Evolutionary conservation across 2,888 invertebrate genomes (phyloP).

Genomic region (Drosophila ustulata): DNA sequence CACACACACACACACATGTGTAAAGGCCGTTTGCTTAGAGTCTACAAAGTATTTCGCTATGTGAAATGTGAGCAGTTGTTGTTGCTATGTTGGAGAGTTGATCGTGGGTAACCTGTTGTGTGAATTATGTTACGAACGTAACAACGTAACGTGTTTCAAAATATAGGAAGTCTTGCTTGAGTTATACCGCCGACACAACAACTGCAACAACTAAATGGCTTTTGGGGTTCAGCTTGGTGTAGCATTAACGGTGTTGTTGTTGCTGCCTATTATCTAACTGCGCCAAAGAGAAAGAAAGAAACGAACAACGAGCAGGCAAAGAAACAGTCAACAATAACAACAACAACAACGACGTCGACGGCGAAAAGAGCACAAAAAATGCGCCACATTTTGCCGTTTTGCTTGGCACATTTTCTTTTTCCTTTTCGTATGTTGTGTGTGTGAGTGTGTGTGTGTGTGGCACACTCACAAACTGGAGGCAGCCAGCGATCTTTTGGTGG

Average conservation of each 20-base stretch:
- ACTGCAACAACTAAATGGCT: conserved; percentile 50
- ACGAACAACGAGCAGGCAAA: conserved; percentile 48
- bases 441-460: conserved; percentile 43
- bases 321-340: conserved; percentile 21
- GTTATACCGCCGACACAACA: conserved; percentile 71
- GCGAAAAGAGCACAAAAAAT: conserved; percentile 41
- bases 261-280: conserved; percentile 73
- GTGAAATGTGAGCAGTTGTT: conserved; percentile 25
- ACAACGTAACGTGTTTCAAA: conserved; percentile 85
- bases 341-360: conserved; percentile 2
- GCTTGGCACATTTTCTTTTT: conserved; percentile 72
- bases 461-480: conserved; percentile 48
- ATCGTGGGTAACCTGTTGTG: conserved; percentile 76
- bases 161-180: conserved; percentile 84
- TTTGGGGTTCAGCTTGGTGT: conserved; percentile 57
- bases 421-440: conserved; percentile 42
- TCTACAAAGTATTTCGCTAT: conserved; percentile 6
- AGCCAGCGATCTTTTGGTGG: conserved; percentile 14
- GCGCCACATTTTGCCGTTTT: conserved; percentile 61
- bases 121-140: conserved; percentile 84
- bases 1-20: neutral
- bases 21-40: conserved; percentile 3
- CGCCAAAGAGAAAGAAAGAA: conserved; percentile 66
- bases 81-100: conserved; percentile 39
- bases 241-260: conserved; percentile 68